These are phyloP conservation scores for Podargus strigoides DNA, from an alignment of 2,797 vertebrate species.

Conservation along the genomic window DNA sequence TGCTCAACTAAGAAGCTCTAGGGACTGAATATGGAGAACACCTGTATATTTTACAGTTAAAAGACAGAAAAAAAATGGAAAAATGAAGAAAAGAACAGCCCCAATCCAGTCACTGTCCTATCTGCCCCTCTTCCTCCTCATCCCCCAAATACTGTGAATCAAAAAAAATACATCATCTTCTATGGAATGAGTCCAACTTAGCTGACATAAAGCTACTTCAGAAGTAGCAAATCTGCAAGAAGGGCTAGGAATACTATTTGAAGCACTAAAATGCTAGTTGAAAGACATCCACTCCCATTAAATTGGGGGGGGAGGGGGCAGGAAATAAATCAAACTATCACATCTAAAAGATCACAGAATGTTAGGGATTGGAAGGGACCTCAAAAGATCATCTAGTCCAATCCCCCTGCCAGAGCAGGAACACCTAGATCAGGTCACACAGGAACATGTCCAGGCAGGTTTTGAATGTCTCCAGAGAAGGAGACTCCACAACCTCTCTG, in stretches of 20 bases:
- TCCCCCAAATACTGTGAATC: not conserved
- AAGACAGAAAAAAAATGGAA: not conserved
- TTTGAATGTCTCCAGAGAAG: too few species aligned
- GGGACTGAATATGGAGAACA: not conserved
- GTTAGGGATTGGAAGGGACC: too few species aligned
- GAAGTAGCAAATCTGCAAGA: not conserved
- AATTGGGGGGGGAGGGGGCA: too few species aligned
- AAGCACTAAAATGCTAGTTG: not conserved
- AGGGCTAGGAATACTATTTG: not conserved
- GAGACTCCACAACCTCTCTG: too few species aligned
- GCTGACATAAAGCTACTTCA: not conserved
- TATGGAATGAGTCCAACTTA: not conserved
- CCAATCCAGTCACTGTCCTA: not conserved
- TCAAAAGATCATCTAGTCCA: too few species aligned
- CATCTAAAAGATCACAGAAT: too few species aligned
- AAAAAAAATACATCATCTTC: not conserved
- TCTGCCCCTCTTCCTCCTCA: not conserved
- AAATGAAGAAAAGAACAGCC: not conserved
- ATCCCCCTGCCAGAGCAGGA: too few species aligned
- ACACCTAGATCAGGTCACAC: too few species aligned
- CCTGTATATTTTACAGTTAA: not conserved
- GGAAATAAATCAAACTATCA: too few species aligned
- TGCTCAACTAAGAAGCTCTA: not conserved
- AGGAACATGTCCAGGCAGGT: too few species aligned
- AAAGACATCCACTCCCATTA: not conserved